Conservation (phyloP, 2,113 vertebrate genomes). For the Emydura subglobosa region DNA sequence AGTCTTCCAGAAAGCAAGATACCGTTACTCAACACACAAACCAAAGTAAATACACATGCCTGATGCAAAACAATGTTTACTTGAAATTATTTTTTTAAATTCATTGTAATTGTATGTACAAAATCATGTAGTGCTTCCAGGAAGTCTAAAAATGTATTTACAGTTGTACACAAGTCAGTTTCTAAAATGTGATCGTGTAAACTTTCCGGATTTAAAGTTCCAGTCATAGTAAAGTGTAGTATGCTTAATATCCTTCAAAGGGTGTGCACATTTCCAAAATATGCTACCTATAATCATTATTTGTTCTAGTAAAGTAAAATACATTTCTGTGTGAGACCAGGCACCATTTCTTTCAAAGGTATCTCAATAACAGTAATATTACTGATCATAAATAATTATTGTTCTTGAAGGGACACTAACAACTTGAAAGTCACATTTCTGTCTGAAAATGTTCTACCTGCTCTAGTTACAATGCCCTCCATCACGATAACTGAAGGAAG, state of each 20-base stretch:
- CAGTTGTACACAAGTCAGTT: background rate
- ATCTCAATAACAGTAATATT: accelerated
- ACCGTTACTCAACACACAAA: background rate
- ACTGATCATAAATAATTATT: background rate
- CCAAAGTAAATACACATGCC: accelerated
- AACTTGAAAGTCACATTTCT: accelerated
- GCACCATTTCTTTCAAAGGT: background rate
- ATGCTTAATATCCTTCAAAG: accelerated
- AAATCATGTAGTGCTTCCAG: background rate
- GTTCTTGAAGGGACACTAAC: accelerated
- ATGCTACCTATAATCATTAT: accelerated
- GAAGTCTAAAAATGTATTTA: background rate
- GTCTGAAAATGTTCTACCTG: accelerated
- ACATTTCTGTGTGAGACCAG: accelerated
- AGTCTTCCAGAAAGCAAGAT: background rate
- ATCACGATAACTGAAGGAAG: background rate
- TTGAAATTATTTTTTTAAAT: background rate
- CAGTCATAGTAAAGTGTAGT: accelerated
- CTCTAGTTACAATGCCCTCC: accelerated
- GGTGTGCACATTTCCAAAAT: accelerated
- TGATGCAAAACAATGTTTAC: background rate
- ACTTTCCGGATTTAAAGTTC: accelerated
- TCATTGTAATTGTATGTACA: background rate
- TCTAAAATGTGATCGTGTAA: background rate
- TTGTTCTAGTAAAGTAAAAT: background rate